phyloP scores from a whole-genome alignment of 2,888 invertebrate species.

The Eupsilia transversa region DNA sequence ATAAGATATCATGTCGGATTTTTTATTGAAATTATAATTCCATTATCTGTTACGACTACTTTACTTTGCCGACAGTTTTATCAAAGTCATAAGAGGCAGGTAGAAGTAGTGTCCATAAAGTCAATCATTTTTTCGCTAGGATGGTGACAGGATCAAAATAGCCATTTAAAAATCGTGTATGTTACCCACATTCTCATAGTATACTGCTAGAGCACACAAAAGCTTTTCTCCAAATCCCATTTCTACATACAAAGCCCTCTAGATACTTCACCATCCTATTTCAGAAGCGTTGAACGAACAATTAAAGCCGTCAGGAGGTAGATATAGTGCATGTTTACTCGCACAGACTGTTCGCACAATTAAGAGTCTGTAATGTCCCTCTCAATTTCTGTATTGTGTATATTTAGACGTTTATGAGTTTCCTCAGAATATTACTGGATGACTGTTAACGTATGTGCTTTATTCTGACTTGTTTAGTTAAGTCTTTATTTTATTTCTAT shows the following conservation, averaged over 20 bases:
- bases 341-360: conserved; percentile 73
- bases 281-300: conserved; percentile 63
- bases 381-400: conserved; percentile 73
- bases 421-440: conserved; percentile 65
- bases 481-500: conserved; percentile 54
- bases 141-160: background rate
- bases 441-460: conserved; percentile 46
- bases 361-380: conserved; percentile 71
- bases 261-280: conserved; percentile 57
- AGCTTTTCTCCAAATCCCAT: conserved; percentile 37
- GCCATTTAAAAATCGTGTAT: background rate
- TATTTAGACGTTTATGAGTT: conserved; percentile 79
- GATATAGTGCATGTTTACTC: conserved; percentile 65
- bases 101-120: background rate
- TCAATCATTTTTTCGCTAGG: no score
- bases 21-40: conserved; percentile 28
- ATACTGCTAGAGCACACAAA: background rate
- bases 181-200: background rate
- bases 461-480: conserved; percentile 46
- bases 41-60: background rate
- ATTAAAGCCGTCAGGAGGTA: conserved; percentile 68
- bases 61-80: background rate
- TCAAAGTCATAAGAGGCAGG: background rate
- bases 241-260: conserved; percentile 39
- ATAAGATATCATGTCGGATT: conserved; percentile 17